Evolutionary conservation across 2,797 vertebrate species (phyloP).

Genomic region (Stomatorhinus walkeri): DNA sequence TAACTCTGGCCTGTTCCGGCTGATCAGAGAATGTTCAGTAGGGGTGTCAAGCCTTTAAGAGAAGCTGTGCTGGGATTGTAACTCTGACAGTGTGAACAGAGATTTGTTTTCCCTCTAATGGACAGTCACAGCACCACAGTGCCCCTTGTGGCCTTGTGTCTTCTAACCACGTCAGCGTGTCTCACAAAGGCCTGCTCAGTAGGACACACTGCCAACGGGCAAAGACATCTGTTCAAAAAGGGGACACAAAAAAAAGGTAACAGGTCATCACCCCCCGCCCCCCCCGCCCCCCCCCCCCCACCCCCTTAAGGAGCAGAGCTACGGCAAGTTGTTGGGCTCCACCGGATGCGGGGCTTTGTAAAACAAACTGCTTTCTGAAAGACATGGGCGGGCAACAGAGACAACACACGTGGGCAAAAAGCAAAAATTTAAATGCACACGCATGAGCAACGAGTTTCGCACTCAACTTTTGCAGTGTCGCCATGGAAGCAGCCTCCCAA

Average conservation of each 20-base stretch:
- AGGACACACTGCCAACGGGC: neutral
- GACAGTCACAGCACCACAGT: neutral
- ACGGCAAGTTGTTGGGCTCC: neutral
- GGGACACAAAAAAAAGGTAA: neutral
- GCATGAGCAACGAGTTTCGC: neutral
- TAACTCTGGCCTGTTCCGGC: neutral
- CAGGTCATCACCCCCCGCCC: neutral
- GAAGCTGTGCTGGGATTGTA: neutral
- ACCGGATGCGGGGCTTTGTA: neutral
- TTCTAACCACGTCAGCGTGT: neutral
- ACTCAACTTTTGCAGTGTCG: slow-evolving; percentile 5
- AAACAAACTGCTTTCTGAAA: neutral
- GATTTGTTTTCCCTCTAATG: neutral
- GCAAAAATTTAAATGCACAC: neutral
- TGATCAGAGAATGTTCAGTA: neutral
- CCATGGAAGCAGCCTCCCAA: slow-evolving; percentile 22
- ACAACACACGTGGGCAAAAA: neutral
- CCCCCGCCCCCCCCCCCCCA: neutral
- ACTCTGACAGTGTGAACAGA: neutral
- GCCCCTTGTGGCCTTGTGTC: neutral
- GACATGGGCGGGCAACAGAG: neutral
- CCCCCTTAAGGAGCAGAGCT: neutral
- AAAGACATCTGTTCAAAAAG: neutral
- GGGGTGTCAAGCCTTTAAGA: neutral
- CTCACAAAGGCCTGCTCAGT: neutral